Evolutionary conservation across 2,888 invertebrate genomes (phyloP), one percentile per base, ranked within the genome.

Genomic region (Epicampocera succincta): DNA sequence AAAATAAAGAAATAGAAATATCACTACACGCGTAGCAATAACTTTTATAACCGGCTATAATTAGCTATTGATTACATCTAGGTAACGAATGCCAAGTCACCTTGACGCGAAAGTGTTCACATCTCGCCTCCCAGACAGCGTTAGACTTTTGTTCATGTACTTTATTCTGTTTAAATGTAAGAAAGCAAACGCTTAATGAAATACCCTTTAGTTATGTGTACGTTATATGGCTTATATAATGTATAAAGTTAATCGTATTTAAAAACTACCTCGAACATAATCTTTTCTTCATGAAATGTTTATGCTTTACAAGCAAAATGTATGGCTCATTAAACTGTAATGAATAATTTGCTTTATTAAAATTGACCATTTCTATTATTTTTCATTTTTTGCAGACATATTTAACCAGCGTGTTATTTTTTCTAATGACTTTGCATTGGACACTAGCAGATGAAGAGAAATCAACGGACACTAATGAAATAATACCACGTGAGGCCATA

Each of bases 401-500:
- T 73, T 76, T 85, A 78, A 86, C 85, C 85, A 85, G 74, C 79
- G 84, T 88, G 74, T 63, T 85, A 82, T 46, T 85, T 60, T 81
- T 87, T 40, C 56, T 88, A 72, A 77, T 88, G 82, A 85, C 85
- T 15, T 84, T 86, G 12, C 77, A 56, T 38, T 19, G 56, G n/a
- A 13, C 73, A 54, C 68, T 56, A 19, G 78, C 85, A 50, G 83
- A 85, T 61, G 84, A 86, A 65, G 87, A 87, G n/a, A 87, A 84
- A 69, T 87, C 88, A 29, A 89, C 89, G 11, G 90, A 90, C 65
- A 89, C 88, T 66, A 91, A 91, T 78, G 90, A 90, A 86, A 87
- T 90, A n/a, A 88, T 94, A 2, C 93, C 94, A 1, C 92, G 93
- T 1, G 93, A 94, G 83, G 87, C 90, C 75, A 89, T 89, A 42